These are phyloP conservation scores for Lepas anatifera DNA, from an alignment of 2,888 invertebrate species.

Conservation along the genomic window DNA sequence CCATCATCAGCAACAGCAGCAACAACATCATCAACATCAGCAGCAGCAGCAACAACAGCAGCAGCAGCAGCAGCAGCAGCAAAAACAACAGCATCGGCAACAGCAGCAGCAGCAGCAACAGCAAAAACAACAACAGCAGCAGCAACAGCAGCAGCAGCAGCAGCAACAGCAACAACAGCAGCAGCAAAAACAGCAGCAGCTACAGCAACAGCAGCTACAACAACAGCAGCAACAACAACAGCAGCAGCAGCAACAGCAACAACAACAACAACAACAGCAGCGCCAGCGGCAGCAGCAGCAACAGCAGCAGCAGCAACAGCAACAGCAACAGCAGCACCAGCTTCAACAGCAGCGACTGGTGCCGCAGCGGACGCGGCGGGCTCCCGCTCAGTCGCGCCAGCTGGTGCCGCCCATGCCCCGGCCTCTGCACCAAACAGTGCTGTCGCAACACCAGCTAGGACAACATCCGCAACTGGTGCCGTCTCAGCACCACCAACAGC, in stretches of 20 bases:
- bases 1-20: not conserved
- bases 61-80: no score
- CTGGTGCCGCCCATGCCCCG: no score
- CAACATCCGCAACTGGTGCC: not conserved
- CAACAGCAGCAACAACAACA: not conserved
- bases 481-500: not conserved
- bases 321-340: no score
- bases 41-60: not conserved
- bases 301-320: not conserved
- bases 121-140: not conserved
- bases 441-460: not conserved
- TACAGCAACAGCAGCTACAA: not conserved
- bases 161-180: not conserved
- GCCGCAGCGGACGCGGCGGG: no score
- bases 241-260: not conserved
- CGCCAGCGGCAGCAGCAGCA: not conserved
- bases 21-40: not conserved
- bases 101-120: not conserved
- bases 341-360: not conserved
- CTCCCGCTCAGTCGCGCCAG: no score
- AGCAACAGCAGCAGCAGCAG: not conserved
- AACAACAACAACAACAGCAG: not conserved
- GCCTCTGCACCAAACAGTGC: no score
- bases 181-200: not conserved
- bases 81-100: no score